Evolutionary conservation across 2,797 vertebrate species (phyloP), one percentile per base, ranked within the genome.

Genomic region (Etheostoma nigrum): DNA sequence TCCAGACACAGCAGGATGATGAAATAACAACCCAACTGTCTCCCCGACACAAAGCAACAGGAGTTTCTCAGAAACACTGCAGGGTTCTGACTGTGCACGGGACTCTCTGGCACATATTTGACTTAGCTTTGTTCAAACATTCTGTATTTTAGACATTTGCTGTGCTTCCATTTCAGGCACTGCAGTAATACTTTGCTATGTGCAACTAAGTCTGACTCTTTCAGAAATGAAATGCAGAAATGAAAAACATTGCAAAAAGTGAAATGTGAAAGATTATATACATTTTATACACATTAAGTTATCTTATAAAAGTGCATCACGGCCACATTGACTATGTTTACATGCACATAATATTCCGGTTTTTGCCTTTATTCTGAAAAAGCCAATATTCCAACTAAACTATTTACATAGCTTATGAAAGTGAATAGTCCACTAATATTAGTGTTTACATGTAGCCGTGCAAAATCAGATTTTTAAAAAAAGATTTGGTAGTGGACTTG

Each of bases 121-220:
- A 71, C 67, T 84, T 57, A 23, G 67, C 52, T 83, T 82, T 87
- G 57, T 70, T 88, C 67, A 81, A 83, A 86, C 73, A 65, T 51
- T 60, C 54, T 73, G 74, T 44, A 68, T 60, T 59, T 58, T 67
- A 33, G 49, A 72, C 70, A 62, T 75, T 57, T 62, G 19, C 42
- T 76, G 63, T 73, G 25, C 36, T 21, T 73, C 47, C 51, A 61
- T 65, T 81, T 80, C 53, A 72, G 42, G 49, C 60, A 25, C 72
- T 51, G 53, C 25, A 21, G 52, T 53, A 52, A 61, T 23, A 36
- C 44, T 59, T 53, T 68, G 25, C 45, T 36, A 57, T 71, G 27
- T 45, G 25, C 16, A 19, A 63, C 25, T 12, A 44, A 69, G 52
- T 61, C 65, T 62, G 62, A 61, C 14, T 81, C 55, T 53, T 64